Base-by-base conservation (phyloP, 1,140 invertebrate genomes). In the Schlechtendalia chinensis region DNA sequence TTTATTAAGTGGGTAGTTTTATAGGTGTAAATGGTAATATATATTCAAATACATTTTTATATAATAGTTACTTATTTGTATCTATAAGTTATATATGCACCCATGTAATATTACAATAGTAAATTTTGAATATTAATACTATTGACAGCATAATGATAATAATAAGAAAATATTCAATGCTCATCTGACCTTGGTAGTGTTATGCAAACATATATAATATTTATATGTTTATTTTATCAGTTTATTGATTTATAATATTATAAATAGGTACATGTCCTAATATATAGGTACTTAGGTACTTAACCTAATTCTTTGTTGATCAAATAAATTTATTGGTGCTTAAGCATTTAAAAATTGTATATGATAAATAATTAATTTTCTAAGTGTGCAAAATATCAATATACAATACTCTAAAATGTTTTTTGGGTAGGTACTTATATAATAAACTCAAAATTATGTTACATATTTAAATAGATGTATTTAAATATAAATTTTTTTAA, bases 91-190 rank as follows among this genome's bases (percentile, higher is more conserved):
- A 19, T 54, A 19, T n/a, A n/a, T n/a, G n/a, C n/a, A 53, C 24
- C 6, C 8, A 19, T 17, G 47, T 53, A 19, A 27, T 71, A 53
- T 5, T 29, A 53, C 47, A 71, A 71, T 71, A 53, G 24, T 29
- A 53, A 53, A 29, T 32, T 27, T 71, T 27, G 24, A 27, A 53
- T 71, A 53, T 71, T 50, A 53, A 14, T 71, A 71, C 14, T 71
- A 50, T 29, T 29, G 24, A 53, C 47, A 71, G 47, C 19, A 12
- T 71, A 53, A 12, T 8, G 22, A 27, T 71, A 39, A 39, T 39
- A 4, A 8, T 4, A 3, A 39, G 3, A 8, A 39, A 39, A 39
- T 39, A 39, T 71, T 29, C 22, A 71, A 53, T 27, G 47, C 10
- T 29, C 3, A 53, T 27, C 0, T 71, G 5, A 8, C 69, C 69